Conservation (phyloP, 1,140 invertebrate genomes). For the Triops cancriformis region DNA sequence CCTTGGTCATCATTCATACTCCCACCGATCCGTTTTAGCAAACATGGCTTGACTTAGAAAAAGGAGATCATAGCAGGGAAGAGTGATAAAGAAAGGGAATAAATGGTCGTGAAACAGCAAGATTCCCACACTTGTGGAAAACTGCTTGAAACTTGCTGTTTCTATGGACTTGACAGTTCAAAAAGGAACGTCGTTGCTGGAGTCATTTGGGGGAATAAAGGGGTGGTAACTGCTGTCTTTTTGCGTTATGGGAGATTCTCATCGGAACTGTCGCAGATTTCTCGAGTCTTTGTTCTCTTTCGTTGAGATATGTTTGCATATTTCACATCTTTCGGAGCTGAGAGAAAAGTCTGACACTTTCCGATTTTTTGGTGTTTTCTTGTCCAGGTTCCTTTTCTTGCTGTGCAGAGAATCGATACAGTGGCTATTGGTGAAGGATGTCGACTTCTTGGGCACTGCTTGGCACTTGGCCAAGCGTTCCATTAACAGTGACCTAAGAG, state of each 20-base stretch:
- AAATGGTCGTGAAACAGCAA: too few species aligned
- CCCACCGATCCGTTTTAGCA: background rate
- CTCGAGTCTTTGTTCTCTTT: background rate
- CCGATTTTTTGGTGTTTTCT: background rate
- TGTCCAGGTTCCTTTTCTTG: background rate
- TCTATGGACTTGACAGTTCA: too few species aligned
- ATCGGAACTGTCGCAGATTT: background rate
- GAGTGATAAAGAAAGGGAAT: too few species aligned
- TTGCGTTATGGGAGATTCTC: background rate
- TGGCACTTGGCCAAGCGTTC: background rate
- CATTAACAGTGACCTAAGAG: slow-evolving; percentile 4
- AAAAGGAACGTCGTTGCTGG: too few species aligned
- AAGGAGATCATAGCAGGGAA: background rate
- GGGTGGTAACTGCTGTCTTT: background rate
- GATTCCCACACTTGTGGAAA: too few species aligned
- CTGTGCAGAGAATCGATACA: slow-evolving; percentile 8
- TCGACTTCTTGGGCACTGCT: background rate
- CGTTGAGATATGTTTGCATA: background rate
- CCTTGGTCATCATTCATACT: background rate
- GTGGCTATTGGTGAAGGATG: background rate
- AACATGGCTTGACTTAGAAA: background rate
- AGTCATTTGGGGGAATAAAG: too few species aligned
- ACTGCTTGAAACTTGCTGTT: too few species aligned
- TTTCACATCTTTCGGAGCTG: background rate
- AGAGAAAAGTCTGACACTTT: background rate